Conservation (phyloP, 1,140 invertebrate species). For the Mya arenaria region DNA sequence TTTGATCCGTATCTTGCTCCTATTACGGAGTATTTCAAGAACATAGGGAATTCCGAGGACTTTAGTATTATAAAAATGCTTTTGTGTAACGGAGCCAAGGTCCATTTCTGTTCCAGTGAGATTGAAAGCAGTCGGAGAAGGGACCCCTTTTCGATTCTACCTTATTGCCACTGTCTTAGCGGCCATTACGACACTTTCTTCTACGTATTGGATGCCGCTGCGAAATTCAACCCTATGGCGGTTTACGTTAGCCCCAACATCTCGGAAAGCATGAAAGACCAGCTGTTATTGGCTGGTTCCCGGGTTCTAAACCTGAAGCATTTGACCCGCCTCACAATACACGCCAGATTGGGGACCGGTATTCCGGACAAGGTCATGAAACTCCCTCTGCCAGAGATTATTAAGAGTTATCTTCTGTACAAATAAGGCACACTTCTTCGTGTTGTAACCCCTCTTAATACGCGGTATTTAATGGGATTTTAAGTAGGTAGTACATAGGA, state of each 20-base stretch:
- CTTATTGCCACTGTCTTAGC: conserved; percentile 59
- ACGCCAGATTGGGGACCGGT: conserved; percentile 39
- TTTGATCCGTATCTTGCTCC: conserved; percentile 85
- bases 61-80: conserved; percentile 87
- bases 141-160: conserved; percentile 73
- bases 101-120: conserved; percentile 61
- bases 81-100: conserved; percentile 88
- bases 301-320: conserved; percentile 66
- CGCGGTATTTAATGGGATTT: too few species aligned
- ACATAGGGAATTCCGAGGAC: conserved; percentile 85
- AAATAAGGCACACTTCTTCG: not conserved
- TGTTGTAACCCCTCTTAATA: too few species aligned
- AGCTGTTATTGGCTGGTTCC: conserved; percentile 39
- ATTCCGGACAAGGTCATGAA: conserved; percentile 58
- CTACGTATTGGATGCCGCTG: conserved; percentile 60
- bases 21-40: conserved; percentile 91
- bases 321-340: conserved; percentile 55
- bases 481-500: too few species aligned
- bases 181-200: conserved; percentile 61
- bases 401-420: conserved; percentile 72
- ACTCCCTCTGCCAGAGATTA: conserved; percentile 68
- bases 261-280: conserved; percentile 51
- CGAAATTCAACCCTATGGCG: conserved; percentile 56
- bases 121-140: conserved; percentile 47
- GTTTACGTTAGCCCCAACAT: conserved; percentile 58